These are phyloP conservation scores for Eidolon helvum DNA, from an alignment of 2,113 vertebrate species.

Conservation along the genomic window DNA sequence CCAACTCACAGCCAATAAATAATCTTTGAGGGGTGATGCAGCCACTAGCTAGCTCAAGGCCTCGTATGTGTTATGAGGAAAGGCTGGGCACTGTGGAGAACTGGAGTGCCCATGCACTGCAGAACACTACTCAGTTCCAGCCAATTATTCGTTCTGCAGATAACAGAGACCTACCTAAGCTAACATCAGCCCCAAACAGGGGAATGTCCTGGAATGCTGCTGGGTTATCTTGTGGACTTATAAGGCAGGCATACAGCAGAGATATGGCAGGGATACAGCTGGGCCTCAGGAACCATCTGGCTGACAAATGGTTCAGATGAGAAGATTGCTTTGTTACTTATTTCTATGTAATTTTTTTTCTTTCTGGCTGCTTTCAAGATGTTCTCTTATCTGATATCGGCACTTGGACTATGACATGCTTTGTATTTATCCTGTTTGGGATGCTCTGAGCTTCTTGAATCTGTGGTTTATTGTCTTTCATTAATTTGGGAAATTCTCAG, in stretches of 20 bases:
- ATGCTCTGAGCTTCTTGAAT: slow-evolving; percentile 3
- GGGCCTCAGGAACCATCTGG: neutral
- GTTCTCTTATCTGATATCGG: neutral
- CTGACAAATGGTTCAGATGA: neutral
- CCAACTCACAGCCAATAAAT: neutral
- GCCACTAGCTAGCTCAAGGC: neutral
- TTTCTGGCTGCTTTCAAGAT: slow-evolving; percentile 5
- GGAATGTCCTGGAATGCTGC: neutral
- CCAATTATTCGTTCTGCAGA: neutral
- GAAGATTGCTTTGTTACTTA: neutral
- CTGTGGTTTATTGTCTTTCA: slow-evolving; percentile 15
- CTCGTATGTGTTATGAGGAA: neutral
- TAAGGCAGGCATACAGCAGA: no score
- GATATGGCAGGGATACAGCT: neutral
- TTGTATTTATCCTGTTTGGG: neutral
- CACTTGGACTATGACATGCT: neutral
- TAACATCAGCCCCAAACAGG: neutral
- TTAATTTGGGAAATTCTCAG: slow-evolving; percentile 17
- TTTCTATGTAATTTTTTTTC: neutral
- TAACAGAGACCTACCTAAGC: neutral
- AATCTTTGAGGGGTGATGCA: neutral
- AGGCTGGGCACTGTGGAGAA: neutral
- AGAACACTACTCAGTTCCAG: neutral
- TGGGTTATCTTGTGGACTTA: neutral
- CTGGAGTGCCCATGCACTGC: neutral